Evolutionary conservation across 2,113 vertebrate species (phyloP), one percentile per base, ranked within the genome.

Genomic region (Platysternon megacephalum): DNA sequence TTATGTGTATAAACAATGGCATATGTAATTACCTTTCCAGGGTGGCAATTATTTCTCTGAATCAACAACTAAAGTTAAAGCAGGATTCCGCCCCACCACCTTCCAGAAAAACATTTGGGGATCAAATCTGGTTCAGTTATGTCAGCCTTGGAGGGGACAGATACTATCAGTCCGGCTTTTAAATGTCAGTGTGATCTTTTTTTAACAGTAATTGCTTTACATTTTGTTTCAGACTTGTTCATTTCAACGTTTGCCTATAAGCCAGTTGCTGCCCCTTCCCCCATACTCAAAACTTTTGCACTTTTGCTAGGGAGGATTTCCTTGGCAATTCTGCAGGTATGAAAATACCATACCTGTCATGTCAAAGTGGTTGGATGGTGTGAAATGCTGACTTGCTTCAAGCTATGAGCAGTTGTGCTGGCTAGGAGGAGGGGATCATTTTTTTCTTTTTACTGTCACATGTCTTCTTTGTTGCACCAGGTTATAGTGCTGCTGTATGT

Each of bases 1-100:
- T 98, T 98, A 97, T 98, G 97, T 88, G 17, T 97, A 98, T 98
- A 98, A 98, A 98, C 98, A 98, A 98, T 98, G 94, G 97, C 65
- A 96, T 98, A 97, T 98, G 94, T 98, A 98, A 98, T 98, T 98
- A 98, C 98, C 97, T 98, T 98, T 98, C 96, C 97, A 95, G 97
- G 96, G 94, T 98, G 97, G 96, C 98, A 98, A 98, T 98, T 98
- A 98, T 96, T 98, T 96, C 97, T 95, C 93, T 49, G 92, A 96
- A 97, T 97, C 98, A 98, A 98, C 97, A 98, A 96, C 92, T 85
- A 97, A 97, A 98, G 95, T 97, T 97, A 97, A 98, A 94, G 92
- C 91, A 97, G 94, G 89, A 78, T 78, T 78, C 22, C 42, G 46
- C 11, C 42, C 42, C 74, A 44, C 87, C 84, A 21, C 21, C 4